Evolutionary conservation across 2,888 invertebrate species (phyloP), one percentile per base, ranked within the genome.

Genomic region (Cephus nigrinus): DNA sequence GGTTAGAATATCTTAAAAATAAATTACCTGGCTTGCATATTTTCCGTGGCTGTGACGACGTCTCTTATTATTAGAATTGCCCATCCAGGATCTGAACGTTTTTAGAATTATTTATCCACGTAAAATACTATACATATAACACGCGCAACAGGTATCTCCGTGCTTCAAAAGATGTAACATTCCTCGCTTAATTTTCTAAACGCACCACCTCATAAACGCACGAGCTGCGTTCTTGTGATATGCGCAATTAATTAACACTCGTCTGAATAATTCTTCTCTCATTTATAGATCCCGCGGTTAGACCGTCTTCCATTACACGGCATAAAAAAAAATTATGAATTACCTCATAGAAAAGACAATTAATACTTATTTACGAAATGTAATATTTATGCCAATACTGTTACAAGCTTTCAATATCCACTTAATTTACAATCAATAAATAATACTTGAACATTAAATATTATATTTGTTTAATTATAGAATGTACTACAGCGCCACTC

Each of bases 11-110:
- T 76, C 33, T 12, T 69, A 74, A 75, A 12, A 4, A 31, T 76
- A 15, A 75, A 77, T 82, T 87, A 91, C 90, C 87, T 90, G 89
- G 83, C 90, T 90, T 35, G 86, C 84, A 81, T 89, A 89, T 77
- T 86, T 86, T 75, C 87, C 82, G 78, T 85, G 86, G 74, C 83
- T 77, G 75, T 86, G 85, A 76, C 84, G 85, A 78, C 84, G 85
- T 74, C 81, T 86, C 82, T 89, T 91, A 72, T 82, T 82, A 76
- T 84, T 87, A 71, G 86, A 85, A 87, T 91, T 91, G 79, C 90
- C 91, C 91, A 91, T 91, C 87, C 88, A 83, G 33, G 33, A 30
- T 11, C 31, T 15, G 3, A 71, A 5, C 12, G 4, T 11, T 69
- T 71, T 31, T 12, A 30, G 31, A 31, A 71, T 71, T 32, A 11